phyloP scores from a whole-genome alignment of 2,113 vertebrate species.

The Saguinus imperator region DNA sequence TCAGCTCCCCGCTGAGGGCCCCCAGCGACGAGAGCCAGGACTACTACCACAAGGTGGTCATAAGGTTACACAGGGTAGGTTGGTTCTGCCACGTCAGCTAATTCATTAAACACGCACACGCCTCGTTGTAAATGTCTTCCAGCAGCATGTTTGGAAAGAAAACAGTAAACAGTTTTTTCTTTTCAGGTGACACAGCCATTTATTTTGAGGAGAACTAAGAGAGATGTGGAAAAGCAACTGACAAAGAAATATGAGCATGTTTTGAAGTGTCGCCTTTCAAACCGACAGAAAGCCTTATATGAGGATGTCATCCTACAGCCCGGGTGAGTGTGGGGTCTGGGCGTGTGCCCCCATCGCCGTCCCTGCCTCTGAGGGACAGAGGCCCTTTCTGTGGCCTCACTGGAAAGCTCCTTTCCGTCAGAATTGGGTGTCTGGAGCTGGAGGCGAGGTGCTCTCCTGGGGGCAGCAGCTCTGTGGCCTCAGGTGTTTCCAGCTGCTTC shows the following conservation, averaged over 20 bases:
- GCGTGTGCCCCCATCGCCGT: rapidly evolving
- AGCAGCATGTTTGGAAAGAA: rapidly evolving
- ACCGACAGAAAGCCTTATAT: constrained; percentile 88
- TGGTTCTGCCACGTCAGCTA: not conserved
- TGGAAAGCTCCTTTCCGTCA: not conserved
- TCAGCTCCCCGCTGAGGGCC: constrained; percentile 88
- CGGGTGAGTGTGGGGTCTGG: constrained; percentile 78
- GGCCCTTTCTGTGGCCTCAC: not conserved
- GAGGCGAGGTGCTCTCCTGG: not conserved
- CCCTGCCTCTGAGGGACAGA: not conserved
- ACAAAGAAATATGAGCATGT: constrained; percentile 92
- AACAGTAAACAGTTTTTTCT: not conserved
- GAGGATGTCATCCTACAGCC: constrained; percentile 91
- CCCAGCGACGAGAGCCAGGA: constrained; percentile 90
- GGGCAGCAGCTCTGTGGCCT: not conserved
- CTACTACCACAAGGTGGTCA: constrained; percentile 91
- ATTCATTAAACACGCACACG: rapidly evolving
- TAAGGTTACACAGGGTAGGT: constrained; percentile 88
- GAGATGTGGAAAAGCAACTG: constrained; percentile 91
- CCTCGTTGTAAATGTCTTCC: not conserved
- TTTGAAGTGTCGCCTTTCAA: constrained; percentile 89
- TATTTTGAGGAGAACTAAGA: constrained; percentile 90
- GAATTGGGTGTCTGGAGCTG: not conserved
- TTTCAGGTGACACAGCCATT: constrained; percentile 91
- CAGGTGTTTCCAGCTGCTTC: not conserved